Percentiles rank a stretch among this genome's conserved stretches.
Evolutionary conservation across 2,888 invertebrate species (phyloP).

Genomic region (Acrobasis consociella): DNA sequence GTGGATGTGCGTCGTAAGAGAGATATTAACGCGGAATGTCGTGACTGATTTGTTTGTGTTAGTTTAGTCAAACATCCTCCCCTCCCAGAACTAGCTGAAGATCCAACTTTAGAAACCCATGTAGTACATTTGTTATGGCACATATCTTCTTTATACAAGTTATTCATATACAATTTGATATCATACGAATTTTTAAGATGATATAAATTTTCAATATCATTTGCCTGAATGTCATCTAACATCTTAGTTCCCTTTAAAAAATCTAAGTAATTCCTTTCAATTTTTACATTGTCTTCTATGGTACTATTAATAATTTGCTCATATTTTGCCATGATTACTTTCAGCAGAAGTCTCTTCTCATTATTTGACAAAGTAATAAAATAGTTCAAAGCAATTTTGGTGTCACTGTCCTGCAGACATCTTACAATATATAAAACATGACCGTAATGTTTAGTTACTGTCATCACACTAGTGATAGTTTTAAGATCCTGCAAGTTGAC

Average conservation of each 20-base stretch:
- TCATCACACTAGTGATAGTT: constrained; percentile 59
- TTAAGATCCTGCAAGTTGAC: constrained; percentile 67
- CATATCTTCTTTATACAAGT: constrained; percentile 55
- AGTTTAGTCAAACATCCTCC: constrained; percentile 55
- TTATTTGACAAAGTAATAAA: constrained; percentile 53
- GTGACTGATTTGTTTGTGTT: constrained; percentile 47
- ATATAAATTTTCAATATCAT: constrained; percentile 63
- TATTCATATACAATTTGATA: constrained; percentile 55
- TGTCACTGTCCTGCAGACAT: constrained; percentile 67
- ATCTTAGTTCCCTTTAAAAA: constrained; percentile 68
- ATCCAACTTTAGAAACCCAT: constrained; percentile 46
- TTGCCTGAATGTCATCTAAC: constrained; percentile 53
- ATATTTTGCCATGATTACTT: constrained; percentile 62
- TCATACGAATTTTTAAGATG: constrained; percentile 68
- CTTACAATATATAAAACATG: constrained; percentile 64
- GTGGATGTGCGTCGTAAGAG: constrained; percentile 61
- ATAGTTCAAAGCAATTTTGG: constrained; percentile 62
- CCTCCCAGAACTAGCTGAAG: constrained; percentile 49
- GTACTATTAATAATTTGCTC: constrained; percentile 65
- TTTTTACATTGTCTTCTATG: constrained; percentile 35
- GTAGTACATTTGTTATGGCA: constrained; percentile 44
- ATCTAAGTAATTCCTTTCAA: constrained; percentile 74
- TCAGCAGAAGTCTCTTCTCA: constrained; percentile 58
- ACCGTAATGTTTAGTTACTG: constrained; percentile 56
- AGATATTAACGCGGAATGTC: constrained; percentile 47